These are phyloP conservation scores for Caenorhabditis wallacei DNA, from an alignment of 2,888 invertebrate species.

Conservation along the genomic window DNA sequence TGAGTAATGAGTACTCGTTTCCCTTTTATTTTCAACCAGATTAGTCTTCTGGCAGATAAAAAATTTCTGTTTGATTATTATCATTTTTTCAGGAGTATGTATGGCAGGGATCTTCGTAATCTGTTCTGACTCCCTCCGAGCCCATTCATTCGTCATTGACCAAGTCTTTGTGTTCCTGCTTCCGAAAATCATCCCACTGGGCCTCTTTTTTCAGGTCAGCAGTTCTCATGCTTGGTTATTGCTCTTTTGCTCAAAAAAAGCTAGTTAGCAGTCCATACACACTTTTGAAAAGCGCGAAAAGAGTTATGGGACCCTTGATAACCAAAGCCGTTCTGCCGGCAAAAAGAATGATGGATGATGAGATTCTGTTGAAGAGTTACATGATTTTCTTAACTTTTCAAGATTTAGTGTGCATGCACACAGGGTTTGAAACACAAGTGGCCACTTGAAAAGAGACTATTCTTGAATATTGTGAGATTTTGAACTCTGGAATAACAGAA, in stretches of 20 bases:
- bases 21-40: conserved; percentile 22
- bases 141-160: conserved; percentile 77
- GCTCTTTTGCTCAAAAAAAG: conserved; percentile 1
- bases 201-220: conserved; percentile 77
- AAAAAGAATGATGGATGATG: conserved; percentile 28
- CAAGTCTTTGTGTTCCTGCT: conserved; percentile 78
- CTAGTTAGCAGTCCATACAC: conserved; percentile 60
- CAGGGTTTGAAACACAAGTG: conserved; percentile 43
- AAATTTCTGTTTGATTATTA: not conserved
- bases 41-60: conserved; percentile 13
- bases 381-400: conserved; percentile 40
- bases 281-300: conserved; percentile 28
- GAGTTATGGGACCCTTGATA: conserved; percentile 52
- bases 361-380: not conserved
- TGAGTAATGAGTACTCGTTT: conserved; percentile 45
- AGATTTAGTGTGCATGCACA: conserved; percentile 18
- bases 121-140: conserved; percentile 77
- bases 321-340: not conserved
- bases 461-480: conserved; percentile 13
- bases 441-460: conserved; percentile 35
- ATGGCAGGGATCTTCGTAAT: conserved; percentile 80
- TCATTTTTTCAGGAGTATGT: conserved; percentile 75
- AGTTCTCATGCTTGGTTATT: not conserved
- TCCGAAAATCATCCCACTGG: conserved; percentile 79
- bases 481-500: conserved; percentile 4